Conservation (phyloP, 2,113 vertebrate genomes). For the Silurus glanis region DNA sequence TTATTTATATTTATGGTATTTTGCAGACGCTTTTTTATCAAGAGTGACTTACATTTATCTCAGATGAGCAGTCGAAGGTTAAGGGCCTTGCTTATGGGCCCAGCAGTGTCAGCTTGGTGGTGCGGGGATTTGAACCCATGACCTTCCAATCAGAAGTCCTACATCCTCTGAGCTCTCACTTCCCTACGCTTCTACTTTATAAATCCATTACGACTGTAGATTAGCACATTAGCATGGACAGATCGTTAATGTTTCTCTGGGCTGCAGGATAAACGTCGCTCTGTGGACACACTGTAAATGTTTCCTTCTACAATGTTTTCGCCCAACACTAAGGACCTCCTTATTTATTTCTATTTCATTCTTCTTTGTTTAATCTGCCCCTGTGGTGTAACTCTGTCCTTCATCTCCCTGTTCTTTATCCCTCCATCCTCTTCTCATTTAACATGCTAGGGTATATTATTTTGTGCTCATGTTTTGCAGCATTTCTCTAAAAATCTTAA, state of each 20-base stretch:
- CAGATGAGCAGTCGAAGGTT: too few relatives aligned
- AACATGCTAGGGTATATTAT: too few relatives aligned
- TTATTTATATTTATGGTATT: too few relatives aligned
- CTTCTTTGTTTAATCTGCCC: background rate
- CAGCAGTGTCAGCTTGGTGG: too few relatives aligned
- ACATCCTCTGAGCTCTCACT: too few relatives aligned
- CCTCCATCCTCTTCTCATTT: background rate
- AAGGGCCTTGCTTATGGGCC: too few relatives aligned
- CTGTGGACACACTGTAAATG: background rate
- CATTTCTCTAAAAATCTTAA: background rate
- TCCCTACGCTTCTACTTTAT: background rate
- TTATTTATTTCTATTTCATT: background rate
- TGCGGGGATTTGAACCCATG: too few relatives aligned
- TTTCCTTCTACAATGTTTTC: background rate
- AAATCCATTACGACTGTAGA: background rate
- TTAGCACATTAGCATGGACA: background rate
- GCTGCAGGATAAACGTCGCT: background rate
- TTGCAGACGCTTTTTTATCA: too few relatives aligned
- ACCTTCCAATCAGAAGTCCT: too few relatives aligned
- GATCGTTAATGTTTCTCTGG: background rate
- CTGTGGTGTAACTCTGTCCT: background rate
- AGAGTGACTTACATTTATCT: too few relatives aligned
- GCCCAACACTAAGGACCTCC: background rate
- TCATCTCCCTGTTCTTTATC: background rate
- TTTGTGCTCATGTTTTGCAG: background rate